These are phyloP conservation scores for Holcopasites calliopsidis DNA, from an alignment of 1,140 invertebrate genomes.

Conservation along the genomic window DNA sequence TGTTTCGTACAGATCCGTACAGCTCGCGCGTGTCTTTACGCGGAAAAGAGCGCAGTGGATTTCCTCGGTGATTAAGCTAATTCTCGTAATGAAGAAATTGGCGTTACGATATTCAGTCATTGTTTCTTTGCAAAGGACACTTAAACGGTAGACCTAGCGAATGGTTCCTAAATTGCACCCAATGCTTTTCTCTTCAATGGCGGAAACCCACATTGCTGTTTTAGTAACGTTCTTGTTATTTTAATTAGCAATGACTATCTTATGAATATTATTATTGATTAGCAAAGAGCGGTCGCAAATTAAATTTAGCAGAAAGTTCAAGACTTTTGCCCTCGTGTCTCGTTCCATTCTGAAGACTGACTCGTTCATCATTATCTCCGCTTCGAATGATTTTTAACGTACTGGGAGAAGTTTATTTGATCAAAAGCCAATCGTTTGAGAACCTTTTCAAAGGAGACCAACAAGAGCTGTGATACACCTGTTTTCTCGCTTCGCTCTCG, in stretches of 20 bases:
- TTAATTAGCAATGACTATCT: no score
- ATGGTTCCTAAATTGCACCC: neutral
- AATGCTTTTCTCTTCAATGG: neutral
- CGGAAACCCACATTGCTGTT: no score
- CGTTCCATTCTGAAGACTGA: no score
- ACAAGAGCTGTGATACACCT: no score
- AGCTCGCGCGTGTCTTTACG: neutral
- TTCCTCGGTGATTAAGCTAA: neutral
- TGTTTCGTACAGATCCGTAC: neutral
- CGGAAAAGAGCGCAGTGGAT: neutral
- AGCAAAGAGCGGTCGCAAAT: neutral
- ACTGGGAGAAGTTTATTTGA: no score
- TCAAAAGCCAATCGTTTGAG: no score
- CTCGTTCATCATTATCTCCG: no score
- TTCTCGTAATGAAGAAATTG: neutral
- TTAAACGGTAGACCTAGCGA: conserved; percentile 4
- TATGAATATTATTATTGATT: no score
- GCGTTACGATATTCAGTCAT: neutral
- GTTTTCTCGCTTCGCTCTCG: no score
- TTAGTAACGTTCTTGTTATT: neutral
- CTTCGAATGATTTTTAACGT: no score
- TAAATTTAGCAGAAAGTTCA: neutral
- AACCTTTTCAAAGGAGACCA: no score
- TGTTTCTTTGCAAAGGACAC: conserved; percentile 8
- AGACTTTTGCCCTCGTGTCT: neutral